Conservation (phyloP, 2,888 invertebrate species). For the Machimus atricapillus region DNA sequence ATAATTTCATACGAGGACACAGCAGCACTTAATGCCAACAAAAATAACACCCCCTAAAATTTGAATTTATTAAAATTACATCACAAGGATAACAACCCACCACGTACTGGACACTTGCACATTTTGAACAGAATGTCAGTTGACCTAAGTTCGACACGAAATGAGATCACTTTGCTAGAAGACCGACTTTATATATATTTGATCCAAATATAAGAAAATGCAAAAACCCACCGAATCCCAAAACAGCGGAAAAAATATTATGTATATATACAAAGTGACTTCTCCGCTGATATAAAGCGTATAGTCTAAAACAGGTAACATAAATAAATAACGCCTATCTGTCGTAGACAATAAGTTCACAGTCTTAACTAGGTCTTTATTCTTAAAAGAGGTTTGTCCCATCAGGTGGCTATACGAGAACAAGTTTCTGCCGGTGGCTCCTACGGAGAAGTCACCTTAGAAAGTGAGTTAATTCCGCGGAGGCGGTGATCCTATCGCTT, state of each 20-base stretch:
- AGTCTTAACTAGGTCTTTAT: conserved; percentile 13
- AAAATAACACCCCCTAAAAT: conserved; percentile 47
- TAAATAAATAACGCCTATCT: conserved; percentile 11
- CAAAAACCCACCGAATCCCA: background rate
- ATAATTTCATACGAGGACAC: conserved; percentile 19
- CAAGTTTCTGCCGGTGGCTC: background rate
- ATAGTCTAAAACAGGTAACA: background rate
- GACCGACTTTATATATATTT: conserved; percentile 25
- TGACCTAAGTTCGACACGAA: background rate
- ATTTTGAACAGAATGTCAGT: background rate
- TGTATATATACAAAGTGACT: background rate
- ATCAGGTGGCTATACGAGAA: background rate
- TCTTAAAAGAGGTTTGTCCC: background rate
- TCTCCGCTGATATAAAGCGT: background rate
- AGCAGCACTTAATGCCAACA: background rate
- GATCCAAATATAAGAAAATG: conserved; percentile 10
- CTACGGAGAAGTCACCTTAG: background rate
- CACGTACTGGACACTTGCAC: conserved; percentile 7
- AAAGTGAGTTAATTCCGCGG: background rate
- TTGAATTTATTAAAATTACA: background rate
- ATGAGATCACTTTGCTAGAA: background rate
- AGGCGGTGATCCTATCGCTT: background rate
- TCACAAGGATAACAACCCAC: background rate
- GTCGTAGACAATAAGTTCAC: background rate
- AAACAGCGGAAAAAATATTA: background rate